Base-by-base conservation (phyloP, 2,113 vertebrate species). In the Clinocottus analis region DNA sequence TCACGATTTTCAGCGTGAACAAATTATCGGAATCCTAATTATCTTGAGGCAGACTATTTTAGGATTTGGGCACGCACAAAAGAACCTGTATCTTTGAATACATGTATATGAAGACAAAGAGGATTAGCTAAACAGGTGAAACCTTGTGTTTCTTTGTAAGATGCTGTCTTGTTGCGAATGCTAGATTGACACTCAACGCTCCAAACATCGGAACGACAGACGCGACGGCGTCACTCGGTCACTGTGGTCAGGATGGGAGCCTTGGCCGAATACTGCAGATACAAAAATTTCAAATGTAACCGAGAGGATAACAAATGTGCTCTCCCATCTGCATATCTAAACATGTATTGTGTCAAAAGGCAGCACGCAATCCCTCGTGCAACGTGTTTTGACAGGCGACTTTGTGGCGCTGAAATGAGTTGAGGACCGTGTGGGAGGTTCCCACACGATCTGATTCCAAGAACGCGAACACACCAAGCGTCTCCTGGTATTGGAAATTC, bases 351-450 rank as follows among this genome's bases (percentile, higher is more conserved):
- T 71, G 68, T 88, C 58, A 84, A 77, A n/a, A 78, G 66, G 75
- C 45, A 80, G 62, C 41, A 47, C 70, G 85, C 73, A 72, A 53
- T 70, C 53, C 39, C n/a, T 59, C 3, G 0, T 5, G 14, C 37
- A 31, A 73, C 77, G 25, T 80, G 80, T 70, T 25, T 21, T 53
- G 55, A 79, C 87, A 84, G 72, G 82, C 72, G 12, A 7, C 47
- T 70, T 79, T 41, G 66, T 29, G 25, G 31, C 59, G 27, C 35
- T 60, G 10, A 77, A 64, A 25, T 41, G 5, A 72, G 71, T 64
- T 51, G 29, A 58, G 56, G 12, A 27, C 23, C 10, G 7, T 5
- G 60, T 60, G 64, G 43, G 19, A 72, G 43, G 47, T 53, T n/a
- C 59, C 37, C 21, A 61, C 49, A 53, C 14, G 45, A 27, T 25